Base-by-base conservation (phyloP, 2,113 vertebrate genomes). In the Paralichthys olivaceus region DNA sequence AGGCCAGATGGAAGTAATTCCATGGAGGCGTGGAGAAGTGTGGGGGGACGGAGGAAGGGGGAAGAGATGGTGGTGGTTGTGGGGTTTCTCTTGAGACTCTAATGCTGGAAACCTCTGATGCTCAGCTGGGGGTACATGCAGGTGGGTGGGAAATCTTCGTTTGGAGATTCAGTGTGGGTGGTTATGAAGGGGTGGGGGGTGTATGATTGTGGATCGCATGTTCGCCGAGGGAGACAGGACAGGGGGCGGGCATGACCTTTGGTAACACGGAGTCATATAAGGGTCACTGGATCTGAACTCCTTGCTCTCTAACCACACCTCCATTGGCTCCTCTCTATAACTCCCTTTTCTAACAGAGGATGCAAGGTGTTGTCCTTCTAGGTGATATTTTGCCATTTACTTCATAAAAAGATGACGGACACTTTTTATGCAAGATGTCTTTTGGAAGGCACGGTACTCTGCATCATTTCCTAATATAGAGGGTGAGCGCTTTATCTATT, bases 1-100 rank as follows among this genome's bases (percentile, higher is more conserved):
- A 94, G 92, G 93, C 92, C 93, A 94, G 77, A 92, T 92, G 92
- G 90, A 93, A 94, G 84, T 92, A 93, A 94, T 93, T 92, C 89
- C 69, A 77, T 63, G 84, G 84, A 84, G 81, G 88, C 80, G 64
- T 72, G 79, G 80, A 80, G 78, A 73, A 76, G 73, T 75, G 83
- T 75, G 73, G 67, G 79, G 80, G 84, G 63, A 68, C 12, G 56
- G 71, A 67, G 88, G 80, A 59, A 57, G 69, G 29, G 37, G 83
- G 72, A 40, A 37, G 12, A 49, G 45, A 15, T 49, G 45, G 45
- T 47, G 45, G 45, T 47, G 26, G n/a, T 25, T 58, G 74, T 57
- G 58, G 7, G 40, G 66, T 69, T 67, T 85, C 90, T 91, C 87
- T 65, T 43, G 80, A 83, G 90, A 90, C 23, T 9, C 47, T 63